phyloP scores from a whole-genome alignment of 2,888 invertebrate genomes.

The Hemithea aestivaria region DNA sequence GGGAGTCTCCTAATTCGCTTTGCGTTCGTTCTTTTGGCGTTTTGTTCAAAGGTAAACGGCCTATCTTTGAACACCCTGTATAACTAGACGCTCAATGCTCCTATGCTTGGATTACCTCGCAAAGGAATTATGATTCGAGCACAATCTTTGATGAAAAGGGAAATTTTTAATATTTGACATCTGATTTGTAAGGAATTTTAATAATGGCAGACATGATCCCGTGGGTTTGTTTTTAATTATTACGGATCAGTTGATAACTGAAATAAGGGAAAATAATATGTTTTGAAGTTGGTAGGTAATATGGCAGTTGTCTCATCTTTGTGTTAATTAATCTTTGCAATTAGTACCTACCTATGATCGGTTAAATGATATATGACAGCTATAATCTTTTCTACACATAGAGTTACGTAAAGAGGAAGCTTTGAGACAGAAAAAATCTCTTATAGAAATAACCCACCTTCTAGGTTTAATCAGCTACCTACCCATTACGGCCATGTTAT shows the following conservation, averaged over 20 bases:
- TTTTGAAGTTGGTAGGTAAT: not conserved
- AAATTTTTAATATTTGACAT: constrained; percentile 40
- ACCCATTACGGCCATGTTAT: too few relatives aligned
- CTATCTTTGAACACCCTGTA: constrained; percentile 38
- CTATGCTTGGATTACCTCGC: constrained; percentile 43
- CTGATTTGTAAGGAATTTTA: constrained; percentile 31
- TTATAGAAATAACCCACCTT: too few relatives aligned
- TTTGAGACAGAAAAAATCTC: too few relatives aligned
- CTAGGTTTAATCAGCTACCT: too few relatives aligned
- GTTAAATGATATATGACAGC: too few relatives aligned
- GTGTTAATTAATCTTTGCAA: too few relatives aligned
- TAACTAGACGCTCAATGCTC: constrained; percentile 31
- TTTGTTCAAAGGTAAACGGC: constrained; percentile 37
- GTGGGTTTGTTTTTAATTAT: not conserved
- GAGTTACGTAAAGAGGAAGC: too few relatives aligned
- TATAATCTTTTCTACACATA: too few relatives aligned
- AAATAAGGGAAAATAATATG: too few relatives aligned
- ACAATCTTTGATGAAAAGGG: constrained; percentile 41
- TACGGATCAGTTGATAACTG: too few relatives aligned
- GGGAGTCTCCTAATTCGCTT: constrained; percentile 55
- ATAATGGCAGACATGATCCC: constrained; percentile 16
- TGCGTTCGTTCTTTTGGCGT: constrained; percentile 32
- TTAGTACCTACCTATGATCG: too few relatives aligned
- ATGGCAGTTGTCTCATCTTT: too few relatives aligned
- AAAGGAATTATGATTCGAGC: constrained; percentile 31